phyloP scores from a whole-genome alignment of 2,113 vertebrate species.

The Alethe castanea region DNA sequence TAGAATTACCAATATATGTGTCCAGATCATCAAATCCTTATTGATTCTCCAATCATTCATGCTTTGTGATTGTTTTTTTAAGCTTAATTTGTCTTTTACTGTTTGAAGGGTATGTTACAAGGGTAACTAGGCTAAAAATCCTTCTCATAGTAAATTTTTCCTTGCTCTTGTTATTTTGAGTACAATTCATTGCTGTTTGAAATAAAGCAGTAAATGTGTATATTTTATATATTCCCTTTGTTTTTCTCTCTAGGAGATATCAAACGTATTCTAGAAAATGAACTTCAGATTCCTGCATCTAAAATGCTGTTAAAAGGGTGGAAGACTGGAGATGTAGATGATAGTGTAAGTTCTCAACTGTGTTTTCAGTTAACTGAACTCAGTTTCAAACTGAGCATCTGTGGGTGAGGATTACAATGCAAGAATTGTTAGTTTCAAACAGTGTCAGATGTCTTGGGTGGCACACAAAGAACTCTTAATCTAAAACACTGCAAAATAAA shows the following conservation, averaged over 20 bases:
- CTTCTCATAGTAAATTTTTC: not conserved
- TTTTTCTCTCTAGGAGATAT: constrained; percentile 84
- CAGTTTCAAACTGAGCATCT: not conserved
- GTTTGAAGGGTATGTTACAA: not conserved
- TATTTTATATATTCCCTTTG: not conserved
- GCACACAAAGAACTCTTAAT: not conserved
- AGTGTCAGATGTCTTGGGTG: not conserved
- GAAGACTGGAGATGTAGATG: constrained; percentile 95
- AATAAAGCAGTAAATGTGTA: not conserved
- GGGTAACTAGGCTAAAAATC: not conserved
- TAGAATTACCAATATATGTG: not conserved
- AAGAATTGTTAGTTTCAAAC: not conserved
- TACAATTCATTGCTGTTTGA: not conserved
- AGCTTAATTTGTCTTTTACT: not conserved
- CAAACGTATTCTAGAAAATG: constrained; percentile 93
- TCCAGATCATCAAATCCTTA: not conserved
- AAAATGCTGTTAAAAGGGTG: constrained; percentile 99
- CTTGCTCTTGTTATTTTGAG: not conserved
- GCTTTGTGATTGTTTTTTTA: not conserved
- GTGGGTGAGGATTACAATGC: not conserved
- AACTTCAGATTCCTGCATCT: constrained; percentile 90
- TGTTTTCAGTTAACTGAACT: constrained; percentile 37
- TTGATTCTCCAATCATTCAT: not conserved
- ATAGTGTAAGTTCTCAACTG: constrained; percentile 86
- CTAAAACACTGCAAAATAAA: not conserved